A percentile compares a stretch with the other conserved stretches of the same genome.
Conservation (phyloP, 2,797 vertebrate species). For the Scomberomorus guttatus region DNA sequence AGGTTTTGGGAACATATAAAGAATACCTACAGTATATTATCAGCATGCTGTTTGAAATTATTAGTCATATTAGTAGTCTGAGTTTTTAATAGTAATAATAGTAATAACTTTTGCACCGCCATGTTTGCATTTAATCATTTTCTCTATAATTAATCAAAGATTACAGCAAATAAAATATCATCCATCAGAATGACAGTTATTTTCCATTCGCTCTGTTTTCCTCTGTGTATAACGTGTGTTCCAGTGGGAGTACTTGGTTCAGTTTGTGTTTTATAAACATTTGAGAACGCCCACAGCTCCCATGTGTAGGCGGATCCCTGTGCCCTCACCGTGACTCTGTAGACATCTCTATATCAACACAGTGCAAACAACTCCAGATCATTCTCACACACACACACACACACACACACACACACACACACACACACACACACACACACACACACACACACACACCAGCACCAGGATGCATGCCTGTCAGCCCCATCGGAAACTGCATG, state of each 20-base stretch:
- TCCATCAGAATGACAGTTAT: background rate
- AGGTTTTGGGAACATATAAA: background rate
- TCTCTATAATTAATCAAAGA: background rate
- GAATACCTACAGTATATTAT: background rate
- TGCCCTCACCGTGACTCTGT: conserved; percentile 71
- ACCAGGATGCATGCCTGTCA: conserved; percentile 12
- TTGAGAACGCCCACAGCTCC: conserved; percentile 73
- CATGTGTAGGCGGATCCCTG: conserved; percentile 64
- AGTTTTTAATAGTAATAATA: background rate
- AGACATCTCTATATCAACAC: conserved; percentile 77
- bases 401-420: conserved; percentile 20
- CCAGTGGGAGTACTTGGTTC: conserved; percentile 69
- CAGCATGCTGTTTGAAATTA: background rate
- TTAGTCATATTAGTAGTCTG: no score
- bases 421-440: conserved; percentile 5
- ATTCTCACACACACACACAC: background rate
- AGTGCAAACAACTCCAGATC: conserved; percentile 58
- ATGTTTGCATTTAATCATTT: background rate
- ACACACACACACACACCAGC: background rate
- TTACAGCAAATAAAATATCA: background rate
- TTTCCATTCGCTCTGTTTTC: conserved; percentile 1
- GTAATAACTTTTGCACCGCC: background rate
- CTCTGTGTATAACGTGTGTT: conserved; percentile 30
- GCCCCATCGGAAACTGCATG: conserved; percentile 35
- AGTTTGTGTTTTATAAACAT: conserved; percentile 80